phyloP scores from a whole-genome alignment of 2,113 vertebrate genomes.

The Brachirus orientalis region DNA sequence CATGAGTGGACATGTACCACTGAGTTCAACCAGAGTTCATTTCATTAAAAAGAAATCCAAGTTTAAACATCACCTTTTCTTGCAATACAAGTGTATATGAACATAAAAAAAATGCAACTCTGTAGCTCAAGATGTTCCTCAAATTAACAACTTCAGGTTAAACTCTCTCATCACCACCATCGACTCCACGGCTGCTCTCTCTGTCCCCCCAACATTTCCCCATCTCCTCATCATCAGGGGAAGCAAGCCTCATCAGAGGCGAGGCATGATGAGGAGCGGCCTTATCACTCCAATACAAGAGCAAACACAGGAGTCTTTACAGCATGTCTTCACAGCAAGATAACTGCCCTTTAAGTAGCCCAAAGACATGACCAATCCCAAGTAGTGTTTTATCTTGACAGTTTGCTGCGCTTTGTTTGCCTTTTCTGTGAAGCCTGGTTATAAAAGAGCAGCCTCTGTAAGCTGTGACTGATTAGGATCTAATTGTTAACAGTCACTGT shows the following conservation, averaged over 20 bases:
- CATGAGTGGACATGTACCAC: slow-evolving; percentile 48
- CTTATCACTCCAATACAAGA: slow-evolving; percentile 74
- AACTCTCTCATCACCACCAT: background rate
- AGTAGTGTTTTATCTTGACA: slow-evolving; percentile 82
- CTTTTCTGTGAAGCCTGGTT: slow-evolving; percentile 89
- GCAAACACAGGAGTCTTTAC: slow-evolving; percentile 78
- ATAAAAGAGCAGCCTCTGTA: slow-evolving; percentile 89
- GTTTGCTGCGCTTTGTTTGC: slow-evolving; percentile 87
- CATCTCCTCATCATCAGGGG: slow-evolving; percentile 42
- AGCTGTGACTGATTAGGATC: slow-evolving; percentile 93
- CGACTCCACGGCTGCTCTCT: slow-evolving; percentile 12
- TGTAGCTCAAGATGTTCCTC: slow-evolving; percentile 7
- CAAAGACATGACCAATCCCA: slow-evolving; percentile 76
- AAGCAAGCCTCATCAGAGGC: slow-evolving; percentile 43
- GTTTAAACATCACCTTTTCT: slow-evolving; percentile 18
- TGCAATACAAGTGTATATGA: slow-evolving; percentile 2
- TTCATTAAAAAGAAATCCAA: slow-evolving; percentile 36
- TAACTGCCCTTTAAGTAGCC: slow-evolving; percentile 74
- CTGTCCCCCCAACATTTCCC: slow-evolving; percentile 6
- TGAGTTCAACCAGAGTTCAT: slow-evolving; percentile 67
- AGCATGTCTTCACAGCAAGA: slow-evolving; percentile 59
- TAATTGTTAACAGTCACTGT: slow-evolving; percentile 88
- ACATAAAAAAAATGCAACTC: slow-evolving; percentile 12
- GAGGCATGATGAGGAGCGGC: slow-evolving; percentile 55
- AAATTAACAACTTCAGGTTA: slow-evolving; percentile 1